Conservation (phyloP, 1,140 invertebrate species). For the Zaprionus gabonicus region DNA sequence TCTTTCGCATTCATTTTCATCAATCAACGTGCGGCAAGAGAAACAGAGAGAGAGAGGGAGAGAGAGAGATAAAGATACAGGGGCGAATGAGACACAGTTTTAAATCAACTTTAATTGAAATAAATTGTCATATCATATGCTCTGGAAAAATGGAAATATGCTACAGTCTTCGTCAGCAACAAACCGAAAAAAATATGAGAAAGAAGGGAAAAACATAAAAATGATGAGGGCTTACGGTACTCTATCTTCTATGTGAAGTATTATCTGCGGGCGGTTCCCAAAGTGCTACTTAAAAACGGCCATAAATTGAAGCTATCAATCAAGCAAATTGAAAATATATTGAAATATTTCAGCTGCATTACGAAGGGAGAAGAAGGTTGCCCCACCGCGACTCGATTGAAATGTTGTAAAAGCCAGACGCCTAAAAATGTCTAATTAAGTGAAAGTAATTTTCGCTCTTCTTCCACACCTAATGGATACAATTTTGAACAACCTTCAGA, state of each 20-base stretch:
- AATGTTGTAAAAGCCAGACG: slow-evolving; percentile 35
- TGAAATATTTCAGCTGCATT: slow-evolving; percentile 27
- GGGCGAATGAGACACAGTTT: slow-evolving; percentile 44
- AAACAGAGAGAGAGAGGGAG: slow-evolving; percentile 1
- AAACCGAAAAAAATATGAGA: slow-evolving; percentile 17
- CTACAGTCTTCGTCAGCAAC: slow-evolving; percentile 7
- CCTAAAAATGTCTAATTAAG: slow-evolving; percentile 60
- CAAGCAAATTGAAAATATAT: slow-evolving; percentile 44
- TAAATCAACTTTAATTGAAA: slow-evolving; percentile 83
- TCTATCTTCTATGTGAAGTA: neutral
- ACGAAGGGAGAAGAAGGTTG: neutral
- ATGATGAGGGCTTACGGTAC: slow-evolving; percentile 35
- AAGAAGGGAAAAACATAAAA: slow-evolving; percentile 19
- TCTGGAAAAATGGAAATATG: slow-evolving; percentile 47
- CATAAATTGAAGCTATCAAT: slow-evolving; percentile 48
- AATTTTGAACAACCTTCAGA: slow-evolving; percentile 15
- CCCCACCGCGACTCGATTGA: slow-evolving; percentile 19
- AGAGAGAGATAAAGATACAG: slow-evolving; percentile 7
- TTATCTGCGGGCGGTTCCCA: slow-evolving; percentile 38
- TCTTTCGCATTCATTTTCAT: slow-evolving; percentile 40
- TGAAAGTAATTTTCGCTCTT: slow-evolving; percentile 60
- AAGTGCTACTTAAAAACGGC: slow-evolving; percentile 50
- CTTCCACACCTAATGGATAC: slow-evolving; percentile 27
- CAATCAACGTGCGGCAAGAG: slow-evolving; percentile 35
- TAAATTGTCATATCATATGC: slow-evolving; percentile 79